Base-by-base conservation (phyloP, 2,797 vertebrate genomes). In the Coregonus sp. region DNA sequence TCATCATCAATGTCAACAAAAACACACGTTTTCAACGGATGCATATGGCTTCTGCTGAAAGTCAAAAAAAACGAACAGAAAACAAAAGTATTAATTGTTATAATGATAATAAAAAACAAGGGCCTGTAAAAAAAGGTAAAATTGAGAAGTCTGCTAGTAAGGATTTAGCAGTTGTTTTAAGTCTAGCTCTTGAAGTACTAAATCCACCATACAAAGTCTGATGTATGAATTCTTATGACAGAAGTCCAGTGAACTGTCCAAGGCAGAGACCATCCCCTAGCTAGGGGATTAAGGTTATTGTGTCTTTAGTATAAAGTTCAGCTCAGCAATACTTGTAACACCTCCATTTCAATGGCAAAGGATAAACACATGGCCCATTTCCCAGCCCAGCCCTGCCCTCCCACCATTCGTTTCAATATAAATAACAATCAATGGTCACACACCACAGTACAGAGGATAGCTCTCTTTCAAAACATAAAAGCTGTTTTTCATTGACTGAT, bases 31-130 rank as follows among this genome's bases (percentile, higher is more conserved):
- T 93, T 94, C 93, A 94, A 91, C 89, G 88, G 90, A 89, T 84
- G 93, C 93, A 93, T 91, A 93, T 89, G 87, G 93, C 93, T 82
- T 89, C 86, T 91, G 91, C 88, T 87, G 92, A 94, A 94, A 92
- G 94, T 95, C 93, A 89, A 92, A 91, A 92, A 86, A 91, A 78
- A 88, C 40, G 0, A 76, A 70, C 75, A 90, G 81, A 87, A 89
- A 92, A 92, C 80, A 86, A 86, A 90, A 65, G 73, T 78, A 84
- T 89, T 84, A 91, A 92, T 89, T 82, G 90, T 91, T 85, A 93
- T 91, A 90, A 91, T 91, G 85, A 89, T 47, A 47, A 47, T 47
- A 86, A 85, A 81, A 88, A 84, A 78, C 70, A 86, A 81, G 75
- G 71, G 82, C 89, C 85, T 88, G 89, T 93, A 93, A 91, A 93